These are phyloP conservation scores for Cryptotermes secundus DNA, from an alignment of 1,140 invertebrate genomes.

Conservation along the genomic window DNA sequence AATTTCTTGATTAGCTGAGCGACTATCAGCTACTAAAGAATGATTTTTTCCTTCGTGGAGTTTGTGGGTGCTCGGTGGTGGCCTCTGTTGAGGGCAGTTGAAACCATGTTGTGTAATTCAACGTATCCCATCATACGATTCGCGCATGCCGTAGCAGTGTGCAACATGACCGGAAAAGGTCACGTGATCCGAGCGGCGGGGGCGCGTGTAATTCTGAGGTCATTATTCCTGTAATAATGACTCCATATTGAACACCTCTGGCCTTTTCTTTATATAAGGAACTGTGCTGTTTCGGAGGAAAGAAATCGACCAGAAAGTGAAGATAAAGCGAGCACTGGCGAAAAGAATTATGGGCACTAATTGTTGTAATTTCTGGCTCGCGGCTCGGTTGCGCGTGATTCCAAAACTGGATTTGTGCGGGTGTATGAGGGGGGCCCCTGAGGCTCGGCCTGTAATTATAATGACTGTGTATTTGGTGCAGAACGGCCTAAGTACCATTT, in stretches of 20 bases:
- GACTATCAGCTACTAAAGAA: too few relatives aligned
- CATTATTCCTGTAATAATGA: not conserved
- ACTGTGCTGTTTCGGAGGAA: not conserved
- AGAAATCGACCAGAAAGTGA: not conserved
- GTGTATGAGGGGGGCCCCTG: not conserved
- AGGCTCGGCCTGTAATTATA: not conserved
- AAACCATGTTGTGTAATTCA: too few relatives aligned
- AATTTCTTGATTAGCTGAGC: too few relatives aligned
- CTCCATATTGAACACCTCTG: not conserved
- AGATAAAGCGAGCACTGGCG: not conserved
- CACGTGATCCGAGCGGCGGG: not conserved
- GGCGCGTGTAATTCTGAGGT: not conserved
- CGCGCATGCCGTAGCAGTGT: not conserved
- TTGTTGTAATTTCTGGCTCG: not conserved
- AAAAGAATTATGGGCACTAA: constrained; percentile 10
- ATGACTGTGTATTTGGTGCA: not conserved
- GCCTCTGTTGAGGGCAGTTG: too few relatives aligned
- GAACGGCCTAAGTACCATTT: not conserved
- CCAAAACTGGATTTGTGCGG: not conserved
- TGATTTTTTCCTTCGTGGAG: too few relatives aligned
- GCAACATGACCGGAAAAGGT: not conserved
- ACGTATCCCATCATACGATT: too few relatives aligned
- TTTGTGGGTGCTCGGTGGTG: too few relatives aligned
- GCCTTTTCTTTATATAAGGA: not conserved
- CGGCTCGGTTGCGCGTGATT: not conserved